Evolutionary conservation across 1,140 invertebrate species (phyloP), one percentile per base, ranked within the genome.

Genomic region (Chlorops oryzae): DNA sequence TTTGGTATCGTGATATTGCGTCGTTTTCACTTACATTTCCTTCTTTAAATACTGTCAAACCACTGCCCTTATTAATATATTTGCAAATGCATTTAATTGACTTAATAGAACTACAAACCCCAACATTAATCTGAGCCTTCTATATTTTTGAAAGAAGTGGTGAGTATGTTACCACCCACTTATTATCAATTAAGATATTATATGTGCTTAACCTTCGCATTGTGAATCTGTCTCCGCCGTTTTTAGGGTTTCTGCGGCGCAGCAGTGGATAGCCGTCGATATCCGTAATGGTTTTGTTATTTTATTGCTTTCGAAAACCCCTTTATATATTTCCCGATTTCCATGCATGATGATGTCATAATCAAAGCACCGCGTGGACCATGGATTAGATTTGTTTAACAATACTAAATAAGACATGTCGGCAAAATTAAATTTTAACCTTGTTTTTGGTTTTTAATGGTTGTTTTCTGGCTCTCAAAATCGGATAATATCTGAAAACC

Each of bases 301-400:
- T 2, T 17, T 43, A 44, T 27, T 18, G 9, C 40, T 47, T 23
- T 50, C 67, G 60, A 59, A 60, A 59, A 48, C n/a, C 45, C 41
- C 59, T 59, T 44, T 9, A 51, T 20, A 43, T 57, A 52, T 40
- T 39, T 47, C 25, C 5, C 74, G 72, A 47, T 71, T 73, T 50
- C 59, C 59, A 27, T 12, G 55, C 55, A 79, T 77, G 0, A 71
- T 27, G 35, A 35, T 4, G 25, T 48, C 34, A 25, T 21, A 49
- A 44, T 53, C 5, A 53, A 37, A 3, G n/a, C 25, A 24, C 75
- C 77, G 63, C 75, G 80, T 42, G 76, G 77, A 18, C 78, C 76
- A 72, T 80, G 77, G 52, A 78, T 74, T 76, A 78, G 77, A 44
- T 73, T 68, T 45, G 38, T 70, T 39, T 72, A 20, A 40, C 54